Evolutionary conservation across 2,888 invertebrate genomes (phyloP).

Genomic region (Candidula unifasciata): DNA sequence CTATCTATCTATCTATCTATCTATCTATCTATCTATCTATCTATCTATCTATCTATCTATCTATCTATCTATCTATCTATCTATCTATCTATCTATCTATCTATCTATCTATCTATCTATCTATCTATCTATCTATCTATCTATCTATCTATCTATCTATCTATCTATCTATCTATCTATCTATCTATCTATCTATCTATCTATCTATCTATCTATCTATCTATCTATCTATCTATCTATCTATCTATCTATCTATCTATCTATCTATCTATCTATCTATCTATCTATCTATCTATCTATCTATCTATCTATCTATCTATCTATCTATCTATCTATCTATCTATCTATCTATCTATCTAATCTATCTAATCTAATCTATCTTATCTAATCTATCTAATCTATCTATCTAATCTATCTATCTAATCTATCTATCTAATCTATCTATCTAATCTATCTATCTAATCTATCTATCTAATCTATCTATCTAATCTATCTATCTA

Average conservation of each 20-base stretch:
- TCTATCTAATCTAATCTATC: not conserved
- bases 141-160: too few species aligned
- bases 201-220: too few species aligned
- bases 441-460: not conserved
- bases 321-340: not conserved
- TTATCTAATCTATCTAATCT: not conserved
- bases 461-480: not conserved
- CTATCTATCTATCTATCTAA: not conserved
- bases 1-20: not conserved
- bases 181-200: too few species aligned
- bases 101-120: too few species aligned
- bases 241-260: not conserved
- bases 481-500: conserved; percentile 7
- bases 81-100: too few species aligned
- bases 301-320: not conserved
- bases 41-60: too few species aligned
- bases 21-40: not conserved
- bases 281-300: not conserved
- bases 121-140: too few species aligned
- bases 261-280: not conserved
- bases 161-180: too few species aligned
- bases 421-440: not conserved
- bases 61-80: too few species aligned
- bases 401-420: not conserved
- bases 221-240: not conserved